A percentile compares a stretch with the other conserved stretches of the same genome.
phyloP scores from a whole-genome alignment of 1,140 invertebrate species.

The Zaprionus ghesquierei region DNA sequence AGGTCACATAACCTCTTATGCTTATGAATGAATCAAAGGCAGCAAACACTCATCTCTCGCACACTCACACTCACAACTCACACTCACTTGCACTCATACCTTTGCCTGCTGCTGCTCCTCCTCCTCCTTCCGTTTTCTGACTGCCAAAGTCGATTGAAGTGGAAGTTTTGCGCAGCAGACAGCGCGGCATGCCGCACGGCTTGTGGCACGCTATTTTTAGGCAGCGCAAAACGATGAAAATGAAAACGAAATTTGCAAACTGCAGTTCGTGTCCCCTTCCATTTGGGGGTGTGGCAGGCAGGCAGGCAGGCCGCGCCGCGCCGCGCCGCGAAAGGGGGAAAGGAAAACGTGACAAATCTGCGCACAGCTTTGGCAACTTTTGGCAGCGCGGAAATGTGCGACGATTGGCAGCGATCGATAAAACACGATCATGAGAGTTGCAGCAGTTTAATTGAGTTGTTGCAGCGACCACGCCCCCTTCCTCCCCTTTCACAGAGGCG shows the following conservation, averaged over 20 bases:
- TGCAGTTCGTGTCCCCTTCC: slow-evolving; percentile 36
- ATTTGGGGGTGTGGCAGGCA: neutral
- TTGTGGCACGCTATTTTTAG: slow-evolving; percentile 71
- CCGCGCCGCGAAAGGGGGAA: slow-evolving; percentile 1
- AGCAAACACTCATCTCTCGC: slow-evolving; percentile 12
- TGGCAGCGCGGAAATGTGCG: slow-evolving; percentile 20
- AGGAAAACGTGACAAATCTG: slow-evolving; percentile 44
- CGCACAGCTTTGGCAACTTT: neutral
- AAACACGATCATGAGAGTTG: slow-evolving; percentile 60
- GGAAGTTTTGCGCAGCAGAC: slow-evolving; percentile 71
- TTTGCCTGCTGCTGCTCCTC: slow-evolving; percentile 18
- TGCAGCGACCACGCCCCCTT: slow-evolving; percentile 9
- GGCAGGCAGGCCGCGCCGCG: neutral
- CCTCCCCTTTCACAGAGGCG: neutral
- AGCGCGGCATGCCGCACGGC: slow-evolving; percentile 40
- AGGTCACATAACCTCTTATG: slow-evolving; percentile 29
- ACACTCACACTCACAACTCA: neutral
- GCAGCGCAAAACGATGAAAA: slow-evolving; percentile 43
- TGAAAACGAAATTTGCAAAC: slow-evolving; percentile 37
- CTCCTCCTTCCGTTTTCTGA: slow-evolving; percentile 19
- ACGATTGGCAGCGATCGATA: slow-evolving; percentile 59
- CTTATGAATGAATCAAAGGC: slow-evolving; percentile 70
- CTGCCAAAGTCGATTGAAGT: slow-evolving; percentile 50
- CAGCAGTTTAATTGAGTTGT: slow-evolving; percentile 65
- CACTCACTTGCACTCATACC: slow-evolving; percentile 23